Evolutionary conservation across 2,888 invertebrate species (phyloP).

Genomic region (Dione vanillae): DNA sequence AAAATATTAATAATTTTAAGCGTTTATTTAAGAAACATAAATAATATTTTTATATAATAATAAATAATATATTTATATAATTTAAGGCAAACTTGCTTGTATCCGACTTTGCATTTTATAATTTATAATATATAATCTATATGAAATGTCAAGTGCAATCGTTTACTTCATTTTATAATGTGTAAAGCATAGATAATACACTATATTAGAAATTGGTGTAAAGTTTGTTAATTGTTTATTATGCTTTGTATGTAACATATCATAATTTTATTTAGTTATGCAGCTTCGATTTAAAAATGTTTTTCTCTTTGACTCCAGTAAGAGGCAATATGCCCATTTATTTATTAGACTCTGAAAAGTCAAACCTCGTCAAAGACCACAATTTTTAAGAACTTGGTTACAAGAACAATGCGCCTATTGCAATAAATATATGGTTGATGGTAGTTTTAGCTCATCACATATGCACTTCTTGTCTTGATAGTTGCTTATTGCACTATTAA

Average conservation of each 20-base stretch:
- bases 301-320: constrained; percentile 84
- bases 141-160: too few relatives aligned
- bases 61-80: too few relatives aligned
- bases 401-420: constrained; percentile 61
- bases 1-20: too few relatives aligned
- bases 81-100: too few relatives aligned
- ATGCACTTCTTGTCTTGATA: constrained; percentile 54
- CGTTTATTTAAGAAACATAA: too few relatives aligned
- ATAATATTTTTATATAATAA: too few relatives aligned
- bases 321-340: constrained; percentile 81
- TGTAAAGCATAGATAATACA: too few relatives aligned
- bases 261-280: background rate
- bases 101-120: too few relatives aligned
- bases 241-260: background rate
- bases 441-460: constrained; percentile 79
- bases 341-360: constrained; percentile 76
- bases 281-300: constrained; percentile 56
- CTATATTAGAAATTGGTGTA: background rate
- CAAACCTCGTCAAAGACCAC: constrained; percentile 80
- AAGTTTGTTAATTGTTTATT: background rate
- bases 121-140: too few relatives aligned
- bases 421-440: constrained; percentile 84
- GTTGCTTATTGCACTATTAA: constrained; percentile 62
- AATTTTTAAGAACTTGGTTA: constrained; percentile 73
- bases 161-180: too few relatives aligned